Conservation (phyloP, 2,888 invertebrate genomes). For the Malacosoma neustria region DNA sequence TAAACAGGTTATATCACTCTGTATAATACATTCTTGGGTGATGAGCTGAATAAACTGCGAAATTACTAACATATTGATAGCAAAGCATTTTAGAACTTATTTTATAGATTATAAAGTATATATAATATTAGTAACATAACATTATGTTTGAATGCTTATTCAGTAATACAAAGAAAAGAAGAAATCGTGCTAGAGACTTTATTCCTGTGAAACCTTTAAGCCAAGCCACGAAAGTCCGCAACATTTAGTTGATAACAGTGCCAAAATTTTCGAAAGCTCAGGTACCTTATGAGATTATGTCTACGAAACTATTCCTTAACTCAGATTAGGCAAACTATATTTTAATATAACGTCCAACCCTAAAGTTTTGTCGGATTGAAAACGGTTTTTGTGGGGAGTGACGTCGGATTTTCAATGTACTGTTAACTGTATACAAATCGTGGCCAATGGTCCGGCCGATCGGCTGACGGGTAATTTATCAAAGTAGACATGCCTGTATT, state of each 20-base stretch:
- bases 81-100: no score
- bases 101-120: background rate
- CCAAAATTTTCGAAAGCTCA: background rate
- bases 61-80: no score
- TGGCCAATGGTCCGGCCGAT: conserved; percentile 42
- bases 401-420: conserved; percentile 20
- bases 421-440: conserved; percentile 40
- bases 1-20: no score
- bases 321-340: conserved; percentile 29
- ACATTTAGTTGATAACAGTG: no score
- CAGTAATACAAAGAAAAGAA: background rate
- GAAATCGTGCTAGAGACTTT: background rate
- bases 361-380: conserved; percentile 46
- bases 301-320: conserved; percentile 25
- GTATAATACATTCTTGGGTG: no score
- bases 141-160: background rate
- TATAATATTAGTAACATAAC: background rate
- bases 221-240: no score
- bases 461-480: conserved; percentile 40
- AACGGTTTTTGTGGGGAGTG: conserved; percentile 28
- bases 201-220: no score
- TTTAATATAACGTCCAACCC: conserved; percentile 44
- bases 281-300: background rate
- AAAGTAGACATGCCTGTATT: conserved; percentile 28
- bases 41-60: no score